Evolutionary conservation across 2,888 invertebrate genomes (phyloP), one percentile per base, ranked within the genome.

Genomic region (Tetranychus truncatus): DNA sequence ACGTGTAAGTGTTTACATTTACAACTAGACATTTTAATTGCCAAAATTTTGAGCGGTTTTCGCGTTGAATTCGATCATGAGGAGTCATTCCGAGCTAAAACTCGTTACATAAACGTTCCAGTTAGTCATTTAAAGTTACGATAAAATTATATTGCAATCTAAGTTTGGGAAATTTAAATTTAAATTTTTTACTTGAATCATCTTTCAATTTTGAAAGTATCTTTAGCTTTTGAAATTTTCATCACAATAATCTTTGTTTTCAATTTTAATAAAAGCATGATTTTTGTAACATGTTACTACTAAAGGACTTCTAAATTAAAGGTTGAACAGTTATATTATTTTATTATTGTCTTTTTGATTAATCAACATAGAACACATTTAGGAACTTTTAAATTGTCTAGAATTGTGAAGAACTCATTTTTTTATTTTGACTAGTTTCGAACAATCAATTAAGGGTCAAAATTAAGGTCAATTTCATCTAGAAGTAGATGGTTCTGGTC

Each of bases 1-100:
- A 80, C 85, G 91, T 80, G 84, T 92, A 74, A 92, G 93, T 0
- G 92, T n/a, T n/a, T n/a, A n/a, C n/a, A 93, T 80, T 91, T 92
- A 83, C 90, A 90, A 81, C 88, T 92, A 82, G 86, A 88, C 78
- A 86, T 65, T 24, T 83, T 89, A 71, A 80, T 91, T 34, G 83
- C 91, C 66, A 87, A 79, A 76, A 66, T 79, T 7, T 66, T 78
- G 11, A 75, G 74, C 45, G 77, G 76, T 72, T 80, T 75, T 75
- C 46, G 71, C 11, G 78, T 78, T 76, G 84, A 87, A 77, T 78
- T 89, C 91, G 84, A 81, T 76, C 88, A 89, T 24, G 83, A 82
- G 7, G 82, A 85, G 9, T 83, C 55, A 9, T 55, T 92, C 77
- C 89, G 88, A 77, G 84, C 88, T 15, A 84, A 84, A 79, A 89